Percentiles rank a stretch among this genome's conserved stretches.
These are phyloP conservation scores for Aphidius ervi DNA, from an alignment of 1,140 invertebrate genomes.

Conservation along the genomic window DNA sequence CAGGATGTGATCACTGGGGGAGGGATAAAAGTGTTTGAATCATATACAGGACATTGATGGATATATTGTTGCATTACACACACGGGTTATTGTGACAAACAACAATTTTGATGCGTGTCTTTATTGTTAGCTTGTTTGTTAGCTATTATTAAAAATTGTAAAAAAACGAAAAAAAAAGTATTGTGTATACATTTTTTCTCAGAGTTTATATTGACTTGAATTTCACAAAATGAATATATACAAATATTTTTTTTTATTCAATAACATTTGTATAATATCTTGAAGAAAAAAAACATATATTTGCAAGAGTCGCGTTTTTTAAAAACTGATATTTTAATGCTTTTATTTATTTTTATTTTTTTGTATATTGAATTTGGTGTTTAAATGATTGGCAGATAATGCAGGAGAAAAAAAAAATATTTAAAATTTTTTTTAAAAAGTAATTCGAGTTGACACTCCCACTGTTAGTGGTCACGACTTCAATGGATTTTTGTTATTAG, in stretches of 20 bases:
- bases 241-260: too few relatives aligned
- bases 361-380: too few relatives aligned
- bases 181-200: too few relatives aligned
- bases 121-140: conserved; percentile 33
- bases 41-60: conserved; percentile 30
- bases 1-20: background rate
- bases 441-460: conserved; percentile 21
- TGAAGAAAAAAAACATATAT: too few relatives aligned
- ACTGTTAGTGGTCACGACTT: conserved; percentile 13
- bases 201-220: conserved; percentile 6
- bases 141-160: conserved; percentile 13
- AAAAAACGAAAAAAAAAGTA: background rate
- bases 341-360: too few relatives aligned
- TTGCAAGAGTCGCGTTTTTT: too few relatives aligned
- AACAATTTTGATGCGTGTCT: conserved; percentile 29
- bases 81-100: conserved; percentile 29
- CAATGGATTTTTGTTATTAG: conserved; percentile 20
- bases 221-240: background rate
- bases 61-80: conserved; percentile 28
- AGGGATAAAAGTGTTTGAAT: conserved; percentile 17
- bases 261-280: too few relatives aligned
- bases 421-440: conserved; percentile 6
- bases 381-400: background rate
- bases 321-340: too few relatives aligned
- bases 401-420: background rate